phyloP scores from a whole-genome alignment of 2,888 invertebrate species.

The Agrypnus murinus region DNA sequence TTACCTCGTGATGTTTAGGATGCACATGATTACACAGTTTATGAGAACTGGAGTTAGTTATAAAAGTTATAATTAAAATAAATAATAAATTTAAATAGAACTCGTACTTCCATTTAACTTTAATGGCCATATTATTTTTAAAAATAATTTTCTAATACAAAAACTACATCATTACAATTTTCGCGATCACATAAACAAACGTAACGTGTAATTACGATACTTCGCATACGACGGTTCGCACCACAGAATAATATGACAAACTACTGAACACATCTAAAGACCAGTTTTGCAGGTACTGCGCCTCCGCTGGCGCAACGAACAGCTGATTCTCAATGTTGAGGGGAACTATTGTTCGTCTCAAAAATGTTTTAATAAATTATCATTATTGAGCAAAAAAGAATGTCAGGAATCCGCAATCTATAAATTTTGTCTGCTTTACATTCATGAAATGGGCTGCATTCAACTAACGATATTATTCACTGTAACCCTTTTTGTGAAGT shows the following conservation, averaged over 20 bases:
- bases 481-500: no score
- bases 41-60: constrained; percentile 47
- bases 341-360: constrained; percentile 33
- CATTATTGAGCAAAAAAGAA: no score
- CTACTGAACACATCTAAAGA: constrained; percentile 33
- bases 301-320: constrained; percentile 40
- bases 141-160: constrained; percentile 31
- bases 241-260: constrained; percentile 30
- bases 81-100: constrained; percentile 39
- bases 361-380: constrained; percentile 17
- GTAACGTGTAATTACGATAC: constrained; percentile 22
- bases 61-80: constrained; percentile 21
- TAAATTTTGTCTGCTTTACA: not conserved
- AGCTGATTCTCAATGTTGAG: constrained; percentile 36
- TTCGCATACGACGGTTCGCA: constrained; percentile 13
- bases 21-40: constrained; percentile 59
- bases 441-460: not conserved
- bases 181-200: constrained; percentile 34
- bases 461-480: not conserved
- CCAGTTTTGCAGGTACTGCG: constrained; percentile 33
- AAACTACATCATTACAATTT: constrained; percentile 39
- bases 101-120: constrained; percentile 61
- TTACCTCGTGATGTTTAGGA: constrained; percentile 58
- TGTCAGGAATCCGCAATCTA: no score
- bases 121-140: constrained; percentile 62